A percentile compares a stretch with the other conserved stretches of the same genome.
Conservation (phyloP, 2,113 vertebrate genomes). For the Penelope pileata region DNA sequence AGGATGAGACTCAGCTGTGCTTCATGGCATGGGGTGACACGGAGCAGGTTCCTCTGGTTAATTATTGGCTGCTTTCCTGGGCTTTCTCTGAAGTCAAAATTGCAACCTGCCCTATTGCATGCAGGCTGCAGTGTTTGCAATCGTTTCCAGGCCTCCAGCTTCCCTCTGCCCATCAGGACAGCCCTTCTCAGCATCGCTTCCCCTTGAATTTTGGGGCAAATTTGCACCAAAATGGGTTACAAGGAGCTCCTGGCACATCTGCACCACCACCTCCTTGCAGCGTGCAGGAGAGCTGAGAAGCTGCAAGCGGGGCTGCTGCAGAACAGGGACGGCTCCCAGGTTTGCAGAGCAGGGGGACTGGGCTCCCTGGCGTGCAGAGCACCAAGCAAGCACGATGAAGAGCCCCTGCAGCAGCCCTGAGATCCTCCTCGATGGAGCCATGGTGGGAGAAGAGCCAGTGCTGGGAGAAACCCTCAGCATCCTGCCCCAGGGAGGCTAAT, state of each 20-base stretch:
- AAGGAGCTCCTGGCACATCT: background rate
- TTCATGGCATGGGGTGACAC: background rate
- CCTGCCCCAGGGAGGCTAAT: conserved; percentile 30
- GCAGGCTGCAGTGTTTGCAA: rapidly evolving
- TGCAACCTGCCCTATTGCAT: background rate
- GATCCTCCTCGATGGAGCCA: background rate
- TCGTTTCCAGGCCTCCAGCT: background rate
- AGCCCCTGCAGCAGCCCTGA: rapidly evolving
- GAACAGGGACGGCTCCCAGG: background rate
- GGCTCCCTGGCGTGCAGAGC: background rate
- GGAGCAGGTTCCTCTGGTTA: background rate
- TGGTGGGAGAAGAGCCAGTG: background rate
- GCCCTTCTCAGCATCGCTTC: background rate
- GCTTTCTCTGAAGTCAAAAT: background rate
- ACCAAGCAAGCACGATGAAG: rapidly evolving
- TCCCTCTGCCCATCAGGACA: background rate
- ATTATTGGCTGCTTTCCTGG: background rate
- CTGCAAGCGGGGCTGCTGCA: rapidly evolving
- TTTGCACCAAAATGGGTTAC: background rate
- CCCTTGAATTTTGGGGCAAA: background rate
- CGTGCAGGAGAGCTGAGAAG: background rate
- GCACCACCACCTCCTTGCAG: rapidly evolving
- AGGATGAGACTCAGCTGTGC: background rate
- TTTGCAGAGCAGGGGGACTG: background rate
- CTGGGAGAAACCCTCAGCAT: conserved; percentile 15